Evolutionary conservation across 2,797 vertebrate genomes (phyloP), one percentile per base, ranked within the genome.

Genomic region (Eulemur albifrons): DNA sequence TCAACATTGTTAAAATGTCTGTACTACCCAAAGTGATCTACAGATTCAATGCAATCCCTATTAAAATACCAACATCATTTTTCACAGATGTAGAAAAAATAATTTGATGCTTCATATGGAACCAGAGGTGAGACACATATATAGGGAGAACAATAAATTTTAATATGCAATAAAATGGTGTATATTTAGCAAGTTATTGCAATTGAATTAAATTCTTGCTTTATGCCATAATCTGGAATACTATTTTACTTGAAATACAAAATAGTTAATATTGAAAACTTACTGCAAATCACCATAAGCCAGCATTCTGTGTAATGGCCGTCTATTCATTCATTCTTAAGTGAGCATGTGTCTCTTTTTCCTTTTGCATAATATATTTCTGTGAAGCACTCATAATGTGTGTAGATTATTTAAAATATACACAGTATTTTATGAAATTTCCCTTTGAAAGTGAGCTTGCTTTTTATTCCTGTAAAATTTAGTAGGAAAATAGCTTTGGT

Each of bases 381-480:
- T 69, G 7, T 77, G 67, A 92, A 30, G 54, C 21, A 61, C 32
- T 79, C 69, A 73, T 80, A 67, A 73, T 15, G 65, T 45, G 32
- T 69, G 8, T 48, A 52, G 21, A 75, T 90, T 75, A 83, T 90
- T 93, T 73, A 90, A 73, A 90, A 79, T 80, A 79, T 69, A 45
- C 10, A 32, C 17, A 70, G 13, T 63, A 79, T 40, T 69, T 3
- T 82, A 14, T 80, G 59, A 63, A 38, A 88, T 80, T 96, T 83
- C n/a, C 9, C 72, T 79, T 87, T 88, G 57, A 7, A 93, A 93
- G 18, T 91, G 38, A 70, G 79, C 27, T 95, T 75, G 17, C 5
- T 65, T 96, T 87, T 87, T 67, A 67, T 73, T 88, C 14, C 48
- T 40, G 20, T 81, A 90, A 96, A 93, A 95, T 90, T 93, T 67